Evolutionary conservation across 1,140 invertebrate species (phyloP).

Genomic region (Bombus polaris): DNA sequence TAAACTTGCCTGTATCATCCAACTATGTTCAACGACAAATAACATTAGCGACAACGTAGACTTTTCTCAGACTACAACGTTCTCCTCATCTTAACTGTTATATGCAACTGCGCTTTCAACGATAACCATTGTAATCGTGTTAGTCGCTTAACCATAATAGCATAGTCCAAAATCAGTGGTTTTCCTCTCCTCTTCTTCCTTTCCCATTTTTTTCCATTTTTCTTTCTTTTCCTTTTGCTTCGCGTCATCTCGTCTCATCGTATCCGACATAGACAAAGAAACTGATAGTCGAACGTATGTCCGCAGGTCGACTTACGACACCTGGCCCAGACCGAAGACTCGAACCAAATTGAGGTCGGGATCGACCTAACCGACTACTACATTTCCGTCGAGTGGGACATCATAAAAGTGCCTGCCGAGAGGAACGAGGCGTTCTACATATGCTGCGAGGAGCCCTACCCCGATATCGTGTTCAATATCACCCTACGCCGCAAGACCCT

Average conservation of each 20-base stretch:
- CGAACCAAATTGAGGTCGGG: slow-evolving; percentile 92
- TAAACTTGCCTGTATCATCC: background rate
- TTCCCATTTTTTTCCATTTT: background rate
- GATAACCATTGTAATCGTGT: background rate
- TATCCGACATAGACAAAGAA: background rate
- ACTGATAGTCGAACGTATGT: slow-evolving; percentile 40
- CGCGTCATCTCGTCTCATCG: background rate
- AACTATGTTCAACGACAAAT: background rate
- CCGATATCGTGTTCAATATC: slow-evolving; percentile 99
- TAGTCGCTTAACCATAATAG: background rate
- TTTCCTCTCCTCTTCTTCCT: background rate
- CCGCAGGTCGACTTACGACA: slow-evolving; percentile 93
- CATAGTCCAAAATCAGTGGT: background rate
- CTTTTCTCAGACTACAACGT: background rate
- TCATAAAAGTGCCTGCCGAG: slow-evolving; percentile 93
- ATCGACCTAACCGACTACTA: slow-evolving; percentile 97
- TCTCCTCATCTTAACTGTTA: background rate
- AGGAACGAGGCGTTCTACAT: slow-evolving; percentile 95
- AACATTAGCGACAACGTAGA: background rate
- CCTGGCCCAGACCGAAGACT: slow-evolving; percentile 90
- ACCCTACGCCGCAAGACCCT: slow-evolving; percentile 97
- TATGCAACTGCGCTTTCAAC: background rate
- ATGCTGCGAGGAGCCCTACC: slow-evolving; percentile 95
- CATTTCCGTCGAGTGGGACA: slow-evolving; percentile 99
- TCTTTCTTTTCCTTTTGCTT: background rate